These are phyloP conservation scores for Barbus barbus DNA, from an alignment of 2,113 vertebrate species.

Conservation along the genomic window DNA sequence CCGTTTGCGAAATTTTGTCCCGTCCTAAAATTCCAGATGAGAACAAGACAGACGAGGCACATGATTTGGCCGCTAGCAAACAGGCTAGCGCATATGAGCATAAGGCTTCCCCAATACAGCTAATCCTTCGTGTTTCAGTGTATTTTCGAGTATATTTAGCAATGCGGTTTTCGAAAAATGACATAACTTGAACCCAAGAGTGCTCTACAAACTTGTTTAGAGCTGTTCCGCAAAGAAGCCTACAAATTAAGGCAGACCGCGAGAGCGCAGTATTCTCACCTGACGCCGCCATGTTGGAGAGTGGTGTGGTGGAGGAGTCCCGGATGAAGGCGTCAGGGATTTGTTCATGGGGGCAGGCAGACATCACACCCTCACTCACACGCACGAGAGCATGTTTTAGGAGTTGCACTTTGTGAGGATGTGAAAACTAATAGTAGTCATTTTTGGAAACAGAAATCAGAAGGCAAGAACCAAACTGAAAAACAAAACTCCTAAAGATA, in stretches of 20 bases:
- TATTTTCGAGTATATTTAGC: background rate
- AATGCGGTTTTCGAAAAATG: background rate
- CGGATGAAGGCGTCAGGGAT: constrained; percentile 49
- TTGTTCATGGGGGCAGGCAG: constrained; percentile 4
- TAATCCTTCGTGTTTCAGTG: background rate
- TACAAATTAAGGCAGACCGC: constrained; percentile 26
- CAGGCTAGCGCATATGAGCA: constrained; percentile 1
- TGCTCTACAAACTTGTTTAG: background rate
- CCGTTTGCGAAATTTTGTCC: too few species aligned
- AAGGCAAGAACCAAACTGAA: background rate
- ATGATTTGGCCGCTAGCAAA: constrained; percentile 18
- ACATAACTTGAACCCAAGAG: background rate
- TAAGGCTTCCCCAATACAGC: background rate
- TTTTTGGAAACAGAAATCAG: background rate
- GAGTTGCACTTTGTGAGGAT: background rate
- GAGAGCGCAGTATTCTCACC: constrained; percentile 56
- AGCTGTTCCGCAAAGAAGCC: background rate
- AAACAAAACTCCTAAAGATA: background rate
- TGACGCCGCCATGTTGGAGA: constrained; percentile 60
- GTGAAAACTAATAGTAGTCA: background rate
- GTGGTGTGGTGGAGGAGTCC: constrained; percentile 34
- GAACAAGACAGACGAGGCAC: background rate
- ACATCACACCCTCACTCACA: background rate
- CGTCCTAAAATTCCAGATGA: background rate
- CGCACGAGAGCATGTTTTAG: background rate